phyloP scores from a whole-genome alignment of 2,113 vertebrate genomes.

The Pholis gunnellus region DNA sequence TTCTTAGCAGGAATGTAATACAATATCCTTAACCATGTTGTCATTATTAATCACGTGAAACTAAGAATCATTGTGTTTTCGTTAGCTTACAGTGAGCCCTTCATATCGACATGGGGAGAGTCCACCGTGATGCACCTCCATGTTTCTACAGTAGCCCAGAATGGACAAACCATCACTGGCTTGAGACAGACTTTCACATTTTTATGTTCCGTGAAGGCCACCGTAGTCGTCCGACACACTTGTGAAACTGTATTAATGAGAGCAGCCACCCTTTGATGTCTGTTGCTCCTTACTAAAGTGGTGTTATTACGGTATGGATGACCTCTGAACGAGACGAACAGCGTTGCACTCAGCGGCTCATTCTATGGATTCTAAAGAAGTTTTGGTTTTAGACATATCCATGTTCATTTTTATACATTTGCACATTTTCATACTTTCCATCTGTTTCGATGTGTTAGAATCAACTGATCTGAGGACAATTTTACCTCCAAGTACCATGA shows the following conservation, averaged over 20 bases:
- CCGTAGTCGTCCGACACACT: too few species aligned
- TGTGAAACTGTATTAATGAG: background rate
- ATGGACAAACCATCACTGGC: background rate
- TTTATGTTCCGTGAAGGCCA: background rate
- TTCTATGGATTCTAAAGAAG: background rate
- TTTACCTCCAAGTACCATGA: background rate
- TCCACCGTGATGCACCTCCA: too few species aligned
- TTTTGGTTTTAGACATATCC: background rate
- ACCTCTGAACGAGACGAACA: background rate
- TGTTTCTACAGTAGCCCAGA: background rate
- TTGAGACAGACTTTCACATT: background rate
- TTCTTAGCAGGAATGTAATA: background rate
- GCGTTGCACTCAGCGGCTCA: background rate
- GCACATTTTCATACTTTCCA: background rate
- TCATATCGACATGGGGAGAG: background rate
- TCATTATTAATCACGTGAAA: background rate
- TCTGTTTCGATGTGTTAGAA: background rate
- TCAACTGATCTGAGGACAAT: background rate
- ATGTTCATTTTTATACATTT: background rate
- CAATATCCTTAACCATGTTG: background rate
- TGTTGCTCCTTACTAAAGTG: background rate
- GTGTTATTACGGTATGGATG: background rate
- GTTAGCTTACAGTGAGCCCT: background rate
- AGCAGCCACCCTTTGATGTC: background rate
- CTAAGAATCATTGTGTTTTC: background rate